phyloP scores from a whole-genome alignment of 1,140 invertebrate species.

The Chironomus striatipennis region DNA sequence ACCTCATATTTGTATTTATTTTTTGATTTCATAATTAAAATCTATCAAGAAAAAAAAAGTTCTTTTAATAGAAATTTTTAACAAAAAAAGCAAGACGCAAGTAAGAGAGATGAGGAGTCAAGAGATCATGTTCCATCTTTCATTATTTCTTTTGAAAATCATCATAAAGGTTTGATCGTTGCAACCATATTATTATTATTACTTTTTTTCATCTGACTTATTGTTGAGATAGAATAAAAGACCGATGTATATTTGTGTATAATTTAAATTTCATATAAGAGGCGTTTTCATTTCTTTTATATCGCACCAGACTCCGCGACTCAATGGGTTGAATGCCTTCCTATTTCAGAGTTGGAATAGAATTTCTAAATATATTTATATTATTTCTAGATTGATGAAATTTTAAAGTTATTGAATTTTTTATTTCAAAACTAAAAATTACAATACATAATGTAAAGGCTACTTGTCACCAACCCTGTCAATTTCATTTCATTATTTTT shows the following conservation, averaged over 20 bases:
- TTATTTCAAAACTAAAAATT: no score
- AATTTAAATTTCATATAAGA: constrained; percentile 15
- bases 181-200: constrained; percentile 14
- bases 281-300: background rate
- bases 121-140: constrained; percentile 5
- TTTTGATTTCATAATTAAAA: constrained; percentile 15
- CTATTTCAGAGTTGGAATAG: no score
- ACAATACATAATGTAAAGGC: no score
- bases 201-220: background rate
- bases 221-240: no score
- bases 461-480: no score
- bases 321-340: no score
- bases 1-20: background rate
- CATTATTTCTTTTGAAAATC: constrained; percentile 14
- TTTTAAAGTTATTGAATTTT: no score
- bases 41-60: background rate
- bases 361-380: no score
- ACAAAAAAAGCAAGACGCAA: background rate
- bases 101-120: background rate
- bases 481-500: no score
- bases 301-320: no score
- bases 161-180: constrained; percentile 13
- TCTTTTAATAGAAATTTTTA: constrained; percentile 3
- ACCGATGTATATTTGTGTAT: background rate
- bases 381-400: no score